A percentile compares a stretch with the other conserved stretches of the same genome.
Evolutionary conservation across 2,888 invertebrate genomes (phyloP).

Genomic region (Colletes collaris): DNA sequence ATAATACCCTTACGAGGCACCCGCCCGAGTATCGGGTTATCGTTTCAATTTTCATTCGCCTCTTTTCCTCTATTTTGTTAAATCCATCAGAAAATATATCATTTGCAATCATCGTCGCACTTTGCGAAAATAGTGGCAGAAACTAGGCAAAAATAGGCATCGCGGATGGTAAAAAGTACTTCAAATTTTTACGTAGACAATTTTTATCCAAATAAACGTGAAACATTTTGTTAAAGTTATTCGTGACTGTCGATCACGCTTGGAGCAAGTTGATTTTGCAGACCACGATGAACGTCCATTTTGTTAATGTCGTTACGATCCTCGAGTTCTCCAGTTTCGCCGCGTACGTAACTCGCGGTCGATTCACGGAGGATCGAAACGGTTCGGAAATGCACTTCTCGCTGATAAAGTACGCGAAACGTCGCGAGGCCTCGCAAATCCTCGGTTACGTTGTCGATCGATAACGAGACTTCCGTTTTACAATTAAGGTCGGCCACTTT

Average conservation of each 20-base stretch:
- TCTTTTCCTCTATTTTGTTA: neutral
- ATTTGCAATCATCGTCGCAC: too few relatives aligned
- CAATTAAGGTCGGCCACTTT: slow-evolving; percentile 71
- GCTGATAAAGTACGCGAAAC: slow-evolving; percentile 25
- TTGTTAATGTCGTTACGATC: neutral
- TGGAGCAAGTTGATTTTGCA: too few relatives aligned
- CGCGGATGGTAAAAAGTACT: too few relatives aligned
- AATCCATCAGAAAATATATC: too few relatives aligned
- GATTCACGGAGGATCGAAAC: slow-evolving; percentile 7
- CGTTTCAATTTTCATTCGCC: slow-evolving; percentile 1
- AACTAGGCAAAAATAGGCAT: too few relatives aligned
- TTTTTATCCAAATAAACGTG: too few relatives aligned
- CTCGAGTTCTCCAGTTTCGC: neutral
- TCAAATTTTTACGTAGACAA: too few relatives aligned
- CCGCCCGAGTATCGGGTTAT: slow-evolving; percentile 10
- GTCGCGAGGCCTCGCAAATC: slow-evolving; percentile 42
- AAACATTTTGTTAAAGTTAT: too few relatives aligned
- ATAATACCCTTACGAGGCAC: neutral
- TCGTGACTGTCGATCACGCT: too few relatives aligned
- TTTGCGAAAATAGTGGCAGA: too few relatives aligned
- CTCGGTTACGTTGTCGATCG: slow-evolving; percentile 63
- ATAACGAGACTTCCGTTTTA: slow-evolving; percentile 75
- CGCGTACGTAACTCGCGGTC: neutral
- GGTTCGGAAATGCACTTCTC: slow-evolving; percentile 1
- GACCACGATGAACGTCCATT: too few relatives aligned